Conservation (phyloP, 2,113 vertebrate species). For the Tor tambroides region DNA sequence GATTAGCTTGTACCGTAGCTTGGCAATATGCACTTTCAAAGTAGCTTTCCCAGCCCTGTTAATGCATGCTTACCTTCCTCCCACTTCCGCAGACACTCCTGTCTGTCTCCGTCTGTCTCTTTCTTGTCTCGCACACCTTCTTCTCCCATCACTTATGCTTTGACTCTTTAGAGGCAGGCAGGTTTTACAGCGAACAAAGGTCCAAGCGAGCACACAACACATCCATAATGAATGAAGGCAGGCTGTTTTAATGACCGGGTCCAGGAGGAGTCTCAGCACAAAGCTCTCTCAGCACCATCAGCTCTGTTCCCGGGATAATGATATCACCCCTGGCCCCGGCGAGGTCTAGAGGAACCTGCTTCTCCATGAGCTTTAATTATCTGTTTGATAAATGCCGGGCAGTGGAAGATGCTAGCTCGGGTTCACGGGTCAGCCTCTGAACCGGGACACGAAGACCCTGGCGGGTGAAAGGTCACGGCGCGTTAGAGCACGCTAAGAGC, state of each 20-base stretch:
- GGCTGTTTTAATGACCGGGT: conserved; percentile 47
- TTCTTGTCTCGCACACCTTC: conserved; percentile 9
- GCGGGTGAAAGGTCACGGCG: background rate
- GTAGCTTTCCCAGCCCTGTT: background rate
- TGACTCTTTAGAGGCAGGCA: conserved; percentile 23
- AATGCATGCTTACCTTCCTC: background rate
- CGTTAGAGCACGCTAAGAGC: background rate
- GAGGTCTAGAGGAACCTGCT: conserved; percentile 12
- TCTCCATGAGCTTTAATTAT: conserved; percentile 44
- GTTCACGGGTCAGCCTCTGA: conserved; percentile 11
- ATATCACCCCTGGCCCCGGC: conserved; percentile 42
- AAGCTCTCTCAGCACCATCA: conserved; percentile 28
- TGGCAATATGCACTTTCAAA: background rate
- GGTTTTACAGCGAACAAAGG: conserved; percentile 39
- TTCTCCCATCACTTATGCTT: background rate
- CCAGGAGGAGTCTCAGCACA: conserved; percentile 25
- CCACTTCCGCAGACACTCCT: background rate
- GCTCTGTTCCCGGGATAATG: conserved; percentile 50
- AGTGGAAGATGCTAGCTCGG: conserved; percentile 13
- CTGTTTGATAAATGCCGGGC: conserved; percentile 48
- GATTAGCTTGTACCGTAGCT: background rate
- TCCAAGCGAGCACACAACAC: conserved; percentile 31
- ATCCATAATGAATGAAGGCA: conserved; percentile 52
- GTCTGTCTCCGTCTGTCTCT: conserved; percentile 9
- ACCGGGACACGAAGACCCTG: background rate